Percentiles rank a stretch among this genome's conserved stretches.
Evolutionary conservation across 2,113 vertebrate genomes (phyloP).

Genomic region (Heloderma charlesbogerti): DNA sequence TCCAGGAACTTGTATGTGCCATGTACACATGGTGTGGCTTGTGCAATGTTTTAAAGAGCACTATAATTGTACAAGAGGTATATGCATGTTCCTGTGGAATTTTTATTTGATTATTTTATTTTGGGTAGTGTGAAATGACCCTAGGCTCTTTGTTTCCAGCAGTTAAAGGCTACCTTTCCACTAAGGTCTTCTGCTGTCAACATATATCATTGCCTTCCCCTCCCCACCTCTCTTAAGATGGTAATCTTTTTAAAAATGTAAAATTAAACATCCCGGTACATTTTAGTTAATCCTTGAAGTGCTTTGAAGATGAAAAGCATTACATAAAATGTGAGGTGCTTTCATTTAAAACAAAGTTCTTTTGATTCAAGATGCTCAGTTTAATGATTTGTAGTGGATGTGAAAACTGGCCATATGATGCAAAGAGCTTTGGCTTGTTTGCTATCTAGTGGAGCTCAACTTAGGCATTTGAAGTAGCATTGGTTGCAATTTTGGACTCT

Average conservation of each 20-base stretch:
- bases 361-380: constrained; percentile 54
- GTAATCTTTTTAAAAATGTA: not conserved
- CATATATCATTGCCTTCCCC: constrained; percentile 3
- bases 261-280: not conserved
- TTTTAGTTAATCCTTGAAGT: constrained; percentile 48
- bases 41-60: not conserved
- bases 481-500: not conserved
- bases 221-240: constrained; percentile 20
- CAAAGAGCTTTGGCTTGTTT: constrained; percentile 30
- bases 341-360: constrained; percentile 47
- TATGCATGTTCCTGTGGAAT: not conserved
- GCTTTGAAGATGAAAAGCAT: constrained; percentile 42
- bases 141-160: constrained; percentile 12
- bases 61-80: not conserved
- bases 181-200: constrained; percentile 6
- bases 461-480: not conserved
- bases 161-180: not conserved
- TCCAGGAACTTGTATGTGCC: not conserved
- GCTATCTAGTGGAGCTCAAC: constrained; percentile 23
- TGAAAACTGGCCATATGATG: constrained; percentile 31
- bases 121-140: not conserved
- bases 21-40: not conserved
- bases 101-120: not conserved
- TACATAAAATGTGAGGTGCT: constrained; percentile 51
- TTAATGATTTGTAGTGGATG: constrained; percentile 31